These are phyloP conservation scores for Idaea aversata DNA, from an alignment of 2,888 invertebrate species.

Conservation along the genomic window DNA sequence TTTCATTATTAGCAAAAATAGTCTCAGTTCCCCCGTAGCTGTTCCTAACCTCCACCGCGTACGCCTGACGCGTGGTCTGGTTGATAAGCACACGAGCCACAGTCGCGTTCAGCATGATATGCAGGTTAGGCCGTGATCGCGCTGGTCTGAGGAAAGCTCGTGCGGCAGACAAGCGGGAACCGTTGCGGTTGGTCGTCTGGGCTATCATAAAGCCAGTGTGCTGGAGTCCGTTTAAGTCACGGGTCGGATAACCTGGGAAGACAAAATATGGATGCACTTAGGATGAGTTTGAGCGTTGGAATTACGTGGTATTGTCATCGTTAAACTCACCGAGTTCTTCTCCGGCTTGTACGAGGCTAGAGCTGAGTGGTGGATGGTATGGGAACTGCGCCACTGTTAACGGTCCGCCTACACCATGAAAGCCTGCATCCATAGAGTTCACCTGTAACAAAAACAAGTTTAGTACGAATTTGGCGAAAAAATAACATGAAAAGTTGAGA, in stretches of 20 bases:
- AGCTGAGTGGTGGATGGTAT: conserved; percentile 91
- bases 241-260: conserved; percentile 82
- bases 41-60: conserved; percentile 87
- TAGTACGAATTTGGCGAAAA: too few relatives aligned
- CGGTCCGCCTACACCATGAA: conserved; percentile 88
- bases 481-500: neutral
- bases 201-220: conserved; percentile 93
- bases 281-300: neutral
- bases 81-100: conserved; percentile 89
- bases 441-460: conserved; percentile 45
- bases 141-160: conserved; percentile 91
- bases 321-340: conserved; percentile 83
- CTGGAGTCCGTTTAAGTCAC: conserved; percentile 90
- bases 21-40: conserved; percentile 77
- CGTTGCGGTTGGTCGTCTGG: conserved; percentile 92
- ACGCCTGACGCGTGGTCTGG: conserved; percentile 85
- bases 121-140: conserved; percentile 86
- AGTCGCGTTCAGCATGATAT: conserved; percentile 91
- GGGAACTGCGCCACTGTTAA: conserved; percentile 90
- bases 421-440: conserved; percentile 86
- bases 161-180: conserved; percentile 90
- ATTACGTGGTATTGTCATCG: neutral
- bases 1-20: conserved; percentile 85
- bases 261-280: neutral
- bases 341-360: conserved; percentile 88